Evolutionary conservation across 2,113 vertebrate species (phyloP).

Genomic region (Rhinogobius similis): DNA sequence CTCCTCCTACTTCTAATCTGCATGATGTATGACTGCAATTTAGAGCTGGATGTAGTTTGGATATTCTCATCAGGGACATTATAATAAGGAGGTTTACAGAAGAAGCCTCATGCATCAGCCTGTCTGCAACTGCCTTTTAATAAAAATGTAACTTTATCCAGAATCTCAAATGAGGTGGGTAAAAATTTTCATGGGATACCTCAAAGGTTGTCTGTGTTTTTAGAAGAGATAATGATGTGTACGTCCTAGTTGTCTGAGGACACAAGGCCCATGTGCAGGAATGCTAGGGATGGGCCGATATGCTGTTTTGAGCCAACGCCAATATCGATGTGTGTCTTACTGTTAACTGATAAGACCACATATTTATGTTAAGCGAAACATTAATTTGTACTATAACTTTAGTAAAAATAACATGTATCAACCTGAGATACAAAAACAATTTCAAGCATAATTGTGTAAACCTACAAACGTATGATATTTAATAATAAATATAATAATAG

Average conservation of each 20-base stretch:
- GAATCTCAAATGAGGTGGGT: background rate
- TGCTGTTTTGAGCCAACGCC: no score
- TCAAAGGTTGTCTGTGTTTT: constrained; percentile 35
- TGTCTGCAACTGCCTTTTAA: constrained; percentile 24
- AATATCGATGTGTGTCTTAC: no score
- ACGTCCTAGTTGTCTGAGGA: constrained; percentile 12
- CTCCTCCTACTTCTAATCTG: constrained; percentile 42
- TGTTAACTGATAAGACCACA: no score
- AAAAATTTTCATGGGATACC: constrained; percentile 19
- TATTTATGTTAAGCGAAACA: no score
- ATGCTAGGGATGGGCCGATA: no score
- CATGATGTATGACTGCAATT: constrained; percentile 58
- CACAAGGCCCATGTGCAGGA: background rate
- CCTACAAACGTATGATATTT: no score
- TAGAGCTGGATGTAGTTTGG: constrained; percentile 47
- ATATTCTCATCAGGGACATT: constrained; percentile 58
- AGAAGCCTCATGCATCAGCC: constrained; percentile 41
- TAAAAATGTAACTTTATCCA: constrained; percentile 5
- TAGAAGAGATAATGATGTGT: constrained; percentile 25
- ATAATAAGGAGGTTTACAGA: constrained; percentile 37
- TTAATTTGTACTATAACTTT: no score
- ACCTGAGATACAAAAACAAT: no score
- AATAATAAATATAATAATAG: no score
- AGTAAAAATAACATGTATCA: no score
- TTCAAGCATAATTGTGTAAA: no score